Percentiles rank a stretch among this genome's conserved stretches.
These are phyloP conservation scores for Bombus confusus DNA, from an alignment of 1,140 invertebrate genomes.

Conservation along the genomic window DNA sequence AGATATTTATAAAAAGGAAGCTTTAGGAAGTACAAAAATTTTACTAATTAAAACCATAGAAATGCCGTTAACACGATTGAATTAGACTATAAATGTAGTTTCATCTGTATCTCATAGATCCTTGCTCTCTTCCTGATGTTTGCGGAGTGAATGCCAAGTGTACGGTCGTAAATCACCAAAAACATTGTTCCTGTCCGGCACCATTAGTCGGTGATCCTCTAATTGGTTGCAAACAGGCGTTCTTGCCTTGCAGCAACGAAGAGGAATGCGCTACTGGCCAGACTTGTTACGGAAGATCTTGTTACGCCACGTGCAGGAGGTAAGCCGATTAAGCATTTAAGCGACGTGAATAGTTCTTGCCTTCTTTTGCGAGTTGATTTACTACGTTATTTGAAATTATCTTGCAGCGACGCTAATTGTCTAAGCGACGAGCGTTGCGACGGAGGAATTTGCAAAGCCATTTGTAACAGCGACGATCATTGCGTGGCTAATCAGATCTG, in stretches of 20 bases:
- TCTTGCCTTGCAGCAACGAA: constrained; percentile 85
- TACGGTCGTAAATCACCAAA: constrained; percentile 86
- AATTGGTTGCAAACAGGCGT: constrained; percentile 87
- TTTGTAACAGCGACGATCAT: constrained; percentile 92
- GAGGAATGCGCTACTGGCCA: constrained; percentile 87
- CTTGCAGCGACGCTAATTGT: constrained; percentile 89
- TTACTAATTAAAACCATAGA: not conserved
- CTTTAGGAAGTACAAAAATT: not conserved
- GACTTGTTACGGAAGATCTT: constrained; percentile 88
- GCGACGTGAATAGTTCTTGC: not conserved
- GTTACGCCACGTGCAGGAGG: constrained; percentile 89
- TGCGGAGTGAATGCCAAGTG: constrained; percentile 93
- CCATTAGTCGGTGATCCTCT: constrained; percentile 89
- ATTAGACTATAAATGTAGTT: not conserved
- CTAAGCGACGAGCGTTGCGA: constrained; percentile 93
- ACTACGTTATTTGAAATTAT: not conserved
- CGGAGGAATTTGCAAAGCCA: constrained; percentile 89
- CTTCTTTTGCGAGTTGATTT: not conserved
- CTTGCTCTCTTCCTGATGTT: constrained; percentile 88
- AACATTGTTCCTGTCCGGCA: constrained; percentile 88
- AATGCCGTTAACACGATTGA: not conserved
- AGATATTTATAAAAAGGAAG: too few species aligned
- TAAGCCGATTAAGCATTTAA: constrained; percentile 70
- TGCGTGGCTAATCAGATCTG: constrained; percentile 93
- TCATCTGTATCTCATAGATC: constrained; percentile 78